These are phyloP conservation scores for Archips xylosteana DNA, from an alignment of 2,888 invertebrate species.

Conservation along the genomic window DNA sequence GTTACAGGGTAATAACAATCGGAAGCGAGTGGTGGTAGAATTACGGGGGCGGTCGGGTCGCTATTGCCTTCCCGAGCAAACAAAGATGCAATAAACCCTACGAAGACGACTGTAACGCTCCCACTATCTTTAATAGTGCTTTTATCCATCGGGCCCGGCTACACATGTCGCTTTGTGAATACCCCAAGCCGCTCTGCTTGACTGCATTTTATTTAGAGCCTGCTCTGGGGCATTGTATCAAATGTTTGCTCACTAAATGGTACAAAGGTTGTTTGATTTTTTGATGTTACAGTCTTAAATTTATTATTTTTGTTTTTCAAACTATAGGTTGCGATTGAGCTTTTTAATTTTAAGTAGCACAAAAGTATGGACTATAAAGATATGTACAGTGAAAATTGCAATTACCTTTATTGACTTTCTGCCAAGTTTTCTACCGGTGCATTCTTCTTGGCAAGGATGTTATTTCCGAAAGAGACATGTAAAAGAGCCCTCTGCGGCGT, in stretches of 20 bases:
- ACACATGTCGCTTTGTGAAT: constrained; percentile 72
- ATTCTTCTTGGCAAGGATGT: no score
- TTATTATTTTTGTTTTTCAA: neutral
- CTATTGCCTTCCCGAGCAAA: constrained; percentile 75
- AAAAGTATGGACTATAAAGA: no score
- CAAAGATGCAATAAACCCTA: constrained; percentile 79
- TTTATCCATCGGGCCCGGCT: constrained; percentile 69
- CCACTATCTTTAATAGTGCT: constrained; percentile 69
- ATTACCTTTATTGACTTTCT: no score
- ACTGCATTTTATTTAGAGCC: constrained; percentile 64
- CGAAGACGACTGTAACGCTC: constrained; percentile 66
- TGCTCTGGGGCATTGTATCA: constrained; percentile 29
- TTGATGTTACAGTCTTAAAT: neutral
- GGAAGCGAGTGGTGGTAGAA: constrained; percentile 68
- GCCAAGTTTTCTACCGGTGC: no score
- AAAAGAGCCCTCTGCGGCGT: no score
- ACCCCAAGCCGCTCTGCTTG: constrained; percentile 56
- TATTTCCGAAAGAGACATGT: no score
- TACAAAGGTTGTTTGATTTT: constrained; percentile 36
- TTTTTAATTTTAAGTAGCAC: neutral
- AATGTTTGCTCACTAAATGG: constrained; percentile 38
- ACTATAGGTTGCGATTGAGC: no score
- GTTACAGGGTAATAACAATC: constrained; percentile 73
- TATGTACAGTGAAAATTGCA: no score
- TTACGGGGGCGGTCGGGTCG: constrained; percentile 62